Evolutionary conservation across 2,888 invertebrate genomes (phyloP), one percentile per base, ranked within the genome.

Genomic region (Brachyopa scutellaris): DNA sequence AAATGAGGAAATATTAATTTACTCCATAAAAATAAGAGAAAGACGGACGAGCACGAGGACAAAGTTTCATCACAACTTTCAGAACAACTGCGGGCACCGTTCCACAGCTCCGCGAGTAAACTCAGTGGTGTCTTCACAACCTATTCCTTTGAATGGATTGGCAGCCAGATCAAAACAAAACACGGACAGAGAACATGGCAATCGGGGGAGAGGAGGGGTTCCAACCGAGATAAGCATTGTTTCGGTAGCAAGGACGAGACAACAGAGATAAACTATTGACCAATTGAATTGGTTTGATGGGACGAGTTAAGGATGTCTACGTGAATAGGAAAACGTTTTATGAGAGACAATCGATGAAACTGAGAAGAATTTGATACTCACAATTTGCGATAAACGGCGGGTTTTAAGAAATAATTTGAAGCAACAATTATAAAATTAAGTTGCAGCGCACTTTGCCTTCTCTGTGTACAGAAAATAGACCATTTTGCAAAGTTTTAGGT

Each of bases 1-100:
- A 82, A 77, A 82, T 59, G 77, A 66, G 77, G 61, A 77, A 82
- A 82, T 77, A 82, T 82, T 82, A 82, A 82, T 82, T 76, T 70
- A 72, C 77, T 82, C 53, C 7, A 40, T 72, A 64, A 77, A 59
- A 64, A 61, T 76, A 62, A 38, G 45, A 17, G 59, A 59, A n/a
- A 15, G 40, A n/a, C n/a, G 5, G 23, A 33, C 21, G 19, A 13
- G 29, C 6, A 2, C 7, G 13, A 8, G 9, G 59, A 69, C 45
- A 1, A 80, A 74, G 67, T 69, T 74, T 62, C 26, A 55, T 53
- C 62, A 51, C 67, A 80, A 76, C 64, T 77, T 77, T 70, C 66
- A 13, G 55, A 66, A 74, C 66, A 74, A 74, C 66, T 66, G 77
- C 45, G 57, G 36, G 21, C 64, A 45, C 3, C 61, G 49, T 62